These are phyloP conservation scores for Adelphocoris suturalis DNA, from an alignment of 2,888 invertebrate species.

Conservation along the genomic window DNA sequence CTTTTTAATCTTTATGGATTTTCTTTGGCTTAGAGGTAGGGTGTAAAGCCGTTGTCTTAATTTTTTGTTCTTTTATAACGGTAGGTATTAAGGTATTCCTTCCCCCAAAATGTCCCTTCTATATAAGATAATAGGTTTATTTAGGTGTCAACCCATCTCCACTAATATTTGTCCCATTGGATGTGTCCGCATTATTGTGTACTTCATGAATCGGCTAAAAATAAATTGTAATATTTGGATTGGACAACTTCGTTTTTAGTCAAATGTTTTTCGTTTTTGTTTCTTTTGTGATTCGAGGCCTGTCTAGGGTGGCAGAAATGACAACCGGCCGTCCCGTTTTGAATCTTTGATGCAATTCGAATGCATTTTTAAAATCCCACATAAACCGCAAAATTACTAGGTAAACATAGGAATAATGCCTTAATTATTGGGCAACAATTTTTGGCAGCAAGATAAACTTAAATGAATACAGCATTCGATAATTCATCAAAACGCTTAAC, in stretches of 20 bases:
- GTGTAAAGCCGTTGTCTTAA: slow-evolving; percentile 33
- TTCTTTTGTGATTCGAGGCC: neutral
- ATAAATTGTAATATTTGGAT: neutral
- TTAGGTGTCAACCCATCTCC: slow-evolving; percentile 19
- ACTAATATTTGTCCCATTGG: slow-evolving; percentile 7
- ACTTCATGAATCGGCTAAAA: neutral
- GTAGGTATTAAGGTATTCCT: slow-evolving; percentile 22
- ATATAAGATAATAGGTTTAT: neutral
- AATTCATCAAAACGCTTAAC: too few relatives aligned
- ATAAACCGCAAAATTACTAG: too few relatives aligned
- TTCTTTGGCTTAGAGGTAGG: slow-evolving; percentile 43
- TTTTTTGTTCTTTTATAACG: slow-evolving; percentile 46
- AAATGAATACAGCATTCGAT: too few relatives aligned
- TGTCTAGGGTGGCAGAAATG: neutral
- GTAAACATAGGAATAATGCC: too few relatives aligned
- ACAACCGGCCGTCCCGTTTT: too few relatives aligned
- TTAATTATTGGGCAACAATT: too few relatives aligned
- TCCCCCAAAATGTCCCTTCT: neutral
- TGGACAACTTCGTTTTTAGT: neutral
- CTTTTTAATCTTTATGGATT: slow-evolving; percentile 41
- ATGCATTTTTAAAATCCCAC: too few relatives aligned
- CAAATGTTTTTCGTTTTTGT: neutral
- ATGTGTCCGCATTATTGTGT: slow-evolving; percentile 2
- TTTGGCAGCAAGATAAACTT: too few relatives aligned
- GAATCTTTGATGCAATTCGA: too few relatives aligned